phyloP scores from a whole-genome alignment of 2,888 invertebrate genomes.

The Meiosimyza platycephala region DNA sequence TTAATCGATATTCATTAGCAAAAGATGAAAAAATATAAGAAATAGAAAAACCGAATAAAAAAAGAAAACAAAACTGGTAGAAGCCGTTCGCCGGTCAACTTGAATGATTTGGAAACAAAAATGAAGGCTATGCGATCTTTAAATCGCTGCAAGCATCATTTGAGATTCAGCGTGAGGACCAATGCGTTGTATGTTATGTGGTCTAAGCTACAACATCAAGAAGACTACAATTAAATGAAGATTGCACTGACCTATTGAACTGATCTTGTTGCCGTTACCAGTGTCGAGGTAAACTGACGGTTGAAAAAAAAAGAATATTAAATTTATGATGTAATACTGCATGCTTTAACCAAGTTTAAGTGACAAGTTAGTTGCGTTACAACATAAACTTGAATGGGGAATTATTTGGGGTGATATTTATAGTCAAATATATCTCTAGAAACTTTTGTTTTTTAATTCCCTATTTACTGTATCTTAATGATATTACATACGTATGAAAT shows the following conservation, averaged over 20 bases:
- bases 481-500: no score
- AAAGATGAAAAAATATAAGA: background rate
- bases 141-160: background rate
- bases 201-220: background rate
- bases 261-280: conserved; percentile 21
- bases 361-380: no score
- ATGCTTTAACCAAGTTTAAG: no score
- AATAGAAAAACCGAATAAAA: no score
- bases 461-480: no score
- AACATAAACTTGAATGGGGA: no score
- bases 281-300: background rate
- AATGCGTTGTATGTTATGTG: background rate
- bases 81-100: background rate
- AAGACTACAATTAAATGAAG: background rate
- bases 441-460: no score
- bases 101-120: background rate
- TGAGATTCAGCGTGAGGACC: no score
- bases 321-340: no score
- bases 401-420: no score
- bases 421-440: no score
- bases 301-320: no score
- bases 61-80: background rate
- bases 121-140: conserved; percentile 32
- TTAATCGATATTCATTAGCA: conserved; percentile 22
- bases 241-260: conserved; percentile 49